Evolutionary conservation across 1,140 invertebrate species (phyloP).

Genomic region (Drosophila navojoa): DNA sequence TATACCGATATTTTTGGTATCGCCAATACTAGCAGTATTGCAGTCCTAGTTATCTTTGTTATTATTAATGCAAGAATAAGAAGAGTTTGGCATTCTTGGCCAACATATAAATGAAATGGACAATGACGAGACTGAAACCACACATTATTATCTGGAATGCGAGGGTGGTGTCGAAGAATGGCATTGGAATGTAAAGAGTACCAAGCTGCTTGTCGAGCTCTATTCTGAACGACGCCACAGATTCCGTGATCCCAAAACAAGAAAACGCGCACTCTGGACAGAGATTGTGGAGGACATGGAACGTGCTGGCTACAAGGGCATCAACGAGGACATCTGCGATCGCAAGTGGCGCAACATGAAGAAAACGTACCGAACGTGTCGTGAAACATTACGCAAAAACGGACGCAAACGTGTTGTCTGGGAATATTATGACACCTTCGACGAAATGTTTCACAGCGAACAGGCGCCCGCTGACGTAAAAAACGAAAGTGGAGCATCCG

Average conservation of each 20-base stretch:
- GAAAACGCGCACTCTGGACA: slow-evolving; percentile 39
- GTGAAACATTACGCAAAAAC: slow-evolving; percentile 35
- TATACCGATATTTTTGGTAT: neutral
- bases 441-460: slow-evolving; percentile 44
- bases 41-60: slow-evolving; percentile 1
- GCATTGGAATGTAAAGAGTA: slow-evolving; percentile 52
- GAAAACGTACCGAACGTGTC: slow-evolving; percentile 50
- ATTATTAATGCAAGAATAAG: neutral
- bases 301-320: slow-evolving; percentile 40
- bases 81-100: neutral
- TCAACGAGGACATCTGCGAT: slow-evolving; percentile 55
- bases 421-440: slow-evolving; percentile 50
- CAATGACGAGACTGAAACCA: slow-evolving; percentile 35
- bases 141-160: slow-evolving; percentile 46
- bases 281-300: slow-evolving; percentile 55
- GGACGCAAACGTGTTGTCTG: slow-evolving; percentile 43
- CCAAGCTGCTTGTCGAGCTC: slow-evolving; percentile 45
- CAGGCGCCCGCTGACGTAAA: neutral
- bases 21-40: neutral
- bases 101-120: slow-evolving; percentile 28
- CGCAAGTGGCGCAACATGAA: slow-evolving; percentile 60
- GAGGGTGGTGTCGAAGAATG: slow-evolving; percentile 37
- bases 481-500: neutral
- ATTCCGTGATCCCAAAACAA: slow-evolving; percentile 43
- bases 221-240: slow-evolving; percentile 32